Conservation (phyloP, 2,888 invertebrate species). For the Cephonodes hylas region DNA sequence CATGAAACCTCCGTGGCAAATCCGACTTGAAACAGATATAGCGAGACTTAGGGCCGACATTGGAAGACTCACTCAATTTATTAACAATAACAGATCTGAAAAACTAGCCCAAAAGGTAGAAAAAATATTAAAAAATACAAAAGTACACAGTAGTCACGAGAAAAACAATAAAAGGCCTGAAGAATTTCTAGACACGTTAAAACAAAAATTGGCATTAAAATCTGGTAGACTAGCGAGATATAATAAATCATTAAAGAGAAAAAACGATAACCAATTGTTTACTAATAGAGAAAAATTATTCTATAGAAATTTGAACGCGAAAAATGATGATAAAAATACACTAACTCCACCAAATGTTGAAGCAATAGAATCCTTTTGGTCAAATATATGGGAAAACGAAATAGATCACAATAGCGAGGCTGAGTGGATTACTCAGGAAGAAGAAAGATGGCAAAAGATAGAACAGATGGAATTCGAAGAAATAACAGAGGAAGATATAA, state of each 20-base stretch:
- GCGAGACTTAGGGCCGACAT: not conserved
- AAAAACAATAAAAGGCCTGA: not conserved
- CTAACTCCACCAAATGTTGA: too few relatives aligned
- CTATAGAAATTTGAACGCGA: too few relatives aligned
- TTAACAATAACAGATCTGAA: not conserved
- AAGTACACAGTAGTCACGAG: not conserved
- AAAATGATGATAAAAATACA: too few relatives aligned
- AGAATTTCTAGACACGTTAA: constrained; percentile 5
- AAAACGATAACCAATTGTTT: constrained; percentile 9
- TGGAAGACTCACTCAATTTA: not conserved
- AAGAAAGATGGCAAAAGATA: not conserved
- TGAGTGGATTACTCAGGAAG: constrained; percentile 1
- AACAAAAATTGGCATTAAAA: constrained; percentile 4
- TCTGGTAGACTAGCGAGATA: constrained; percentile 10
- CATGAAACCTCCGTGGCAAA: not conserved
- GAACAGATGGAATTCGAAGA: constrained; percentile 10
- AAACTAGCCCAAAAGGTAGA: too few relatives aligned
- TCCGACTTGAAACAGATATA: not conserved
- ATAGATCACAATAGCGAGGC: not conserved
- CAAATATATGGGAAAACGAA: not conserved
- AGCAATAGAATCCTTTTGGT: not conserved
- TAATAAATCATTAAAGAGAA: constrained; percentile 9
- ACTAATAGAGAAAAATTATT: not conserved
- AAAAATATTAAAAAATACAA: not conserved
- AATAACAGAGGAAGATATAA: not conserved